A percentile compares a stretch with the other conserved stretches of the same genome.
These are phyloP conservation scores for Aricia artaxerxes DNA, from an alignment of 2,888 invertebrate species.

Conservation along the genomic window DNA sequence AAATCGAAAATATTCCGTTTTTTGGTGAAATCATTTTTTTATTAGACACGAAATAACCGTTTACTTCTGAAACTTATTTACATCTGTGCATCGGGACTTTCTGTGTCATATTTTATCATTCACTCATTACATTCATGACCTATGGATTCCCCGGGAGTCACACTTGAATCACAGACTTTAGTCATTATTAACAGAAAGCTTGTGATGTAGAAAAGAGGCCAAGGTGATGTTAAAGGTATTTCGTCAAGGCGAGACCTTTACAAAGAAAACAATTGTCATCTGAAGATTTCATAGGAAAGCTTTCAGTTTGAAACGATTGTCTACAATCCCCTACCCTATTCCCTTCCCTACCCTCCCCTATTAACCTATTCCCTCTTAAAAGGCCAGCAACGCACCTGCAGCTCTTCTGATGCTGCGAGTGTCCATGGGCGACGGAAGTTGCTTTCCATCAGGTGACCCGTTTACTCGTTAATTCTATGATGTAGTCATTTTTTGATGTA, in stretches of 20 bases:
- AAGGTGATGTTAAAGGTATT: not conserved
- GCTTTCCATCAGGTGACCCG: too few species aligned
- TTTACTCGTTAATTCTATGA: too few species aligned
- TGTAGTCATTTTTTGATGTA: too few species aligned
- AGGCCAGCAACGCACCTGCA: too few species aligned
- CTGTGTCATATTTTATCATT: not conserved
- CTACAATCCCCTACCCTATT: too few species aligned
- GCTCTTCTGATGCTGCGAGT: too few species aligned
- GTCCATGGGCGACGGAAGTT: too few species aligned
- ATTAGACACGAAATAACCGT: not conserved
- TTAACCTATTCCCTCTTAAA: too few species aligned
- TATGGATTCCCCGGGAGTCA: not conserved
- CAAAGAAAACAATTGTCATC: not conserved
- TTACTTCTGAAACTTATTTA: constrained; percentile 5
- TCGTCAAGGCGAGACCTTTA: not conserved
- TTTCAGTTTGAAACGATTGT: not conserved
- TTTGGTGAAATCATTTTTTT: not conserved
- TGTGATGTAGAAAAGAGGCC: not conserved
- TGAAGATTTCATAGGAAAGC: not conserved
- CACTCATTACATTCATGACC: not conserved
- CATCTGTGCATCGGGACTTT: not conserved
- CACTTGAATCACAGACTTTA: constrained; percentile 6
- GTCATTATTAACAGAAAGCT: not conserved
- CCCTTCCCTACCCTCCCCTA: too few species aligned
- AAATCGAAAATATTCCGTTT: not conserved